Percentiles rank a stretch among this genome's conserved stretches.
These are phyloP conservation scores for Adelosebastes latens DNA, from an alignment of 2,797 vertebrate genomes.

Conservation along the genomic window DNA sequence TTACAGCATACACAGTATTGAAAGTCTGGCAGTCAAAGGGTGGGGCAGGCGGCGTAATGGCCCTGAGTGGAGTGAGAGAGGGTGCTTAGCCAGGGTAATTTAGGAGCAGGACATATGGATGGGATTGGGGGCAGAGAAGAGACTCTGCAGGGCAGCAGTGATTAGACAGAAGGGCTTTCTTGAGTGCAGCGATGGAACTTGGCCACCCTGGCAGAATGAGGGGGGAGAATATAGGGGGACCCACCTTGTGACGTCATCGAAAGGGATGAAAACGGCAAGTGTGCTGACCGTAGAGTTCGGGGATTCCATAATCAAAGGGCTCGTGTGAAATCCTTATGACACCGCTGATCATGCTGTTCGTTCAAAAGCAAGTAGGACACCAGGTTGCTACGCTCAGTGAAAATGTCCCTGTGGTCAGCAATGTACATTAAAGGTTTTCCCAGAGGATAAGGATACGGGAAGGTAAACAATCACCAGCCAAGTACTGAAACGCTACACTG, in stretches of 20 bases:
- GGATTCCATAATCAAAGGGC: constrained; percentile 63
- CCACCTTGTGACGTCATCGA: constrained; percentile 64
- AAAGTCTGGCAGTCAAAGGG: constrained; percentile 59
- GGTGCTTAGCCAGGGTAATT: constrained; percentile 82
- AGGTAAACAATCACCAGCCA: constrained; percentile 55
- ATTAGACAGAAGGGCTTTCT: constrained; percentile 83
- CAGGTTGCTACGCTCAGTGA: constrained; percentile 60
- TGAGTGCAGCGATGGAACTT: constrained; percentile 73
- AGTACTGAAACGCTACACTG: constrained; percentile 37
- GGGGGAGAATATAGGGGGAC: constrained; percentile 23
- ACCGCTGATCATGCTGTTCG: constrained; percentile 63
- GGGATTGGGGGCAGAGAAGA: constrained; percentile 78
- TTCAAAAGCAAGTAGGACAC: constrained; percentile 61
- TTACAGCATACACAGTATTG: constrained; percentile 45
- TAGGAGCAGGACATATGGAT: constrained; percentile 79
- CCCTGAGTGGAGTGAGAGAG: constrained; percentile 69
- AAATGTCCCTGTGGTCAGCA: constrained; percentile 72
- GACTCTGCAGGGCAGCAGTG: constrained; percentile 77
- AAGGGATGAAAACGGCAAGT: constrained; percentile 41
- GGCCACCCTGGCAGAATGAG: constrained; percentile 55
- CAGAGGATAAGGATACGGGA: constrained; percentile 39
- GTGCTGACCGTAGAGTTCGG: constrained; percentile 50
- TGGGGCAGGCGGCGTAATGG: constrained; percentile 68
- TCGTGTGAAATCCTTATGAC: constrained; percentile 55
- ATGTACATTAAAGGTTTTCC: constrained; percentile 51